Base-by-base conservation (phyloP, 2,888 invertebrate species). In the Philopedon plagiatum region DNA sequence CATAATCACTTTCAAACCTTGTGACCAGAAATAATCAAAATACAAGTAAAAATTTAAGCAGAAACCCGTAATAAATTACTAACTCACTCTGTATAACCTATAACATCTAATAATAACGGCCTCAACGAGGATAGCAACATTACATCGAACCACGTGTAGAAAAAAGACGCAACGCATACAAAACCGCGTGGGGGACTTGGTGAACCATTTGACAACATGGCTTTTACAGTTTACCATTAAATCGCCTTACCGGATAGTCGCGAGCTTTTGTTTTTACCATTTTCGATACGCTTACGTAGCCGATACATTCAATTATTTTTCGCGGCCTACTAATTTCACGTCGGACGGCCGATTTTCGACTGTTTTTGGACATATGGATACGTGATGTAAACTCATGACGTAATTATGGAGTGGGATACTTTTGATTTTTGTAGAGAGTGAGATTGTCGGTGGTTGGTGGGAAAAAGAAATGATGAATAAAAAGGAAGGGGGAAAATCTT, bases 121-220 rank as follows among this genome's bases (percentile, higher is more conserved):
- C 9, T 29, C n/a, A 34, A 23, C 44, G 46, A 61, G 15, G 19
- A 61, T 19, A 18, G 49, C 67, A 44, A 32, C 32, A 39, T 32
- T n/a, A 15, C 15, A 37, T 37, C 9, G 9, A 46, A 23, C 7
- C 15, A 39, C 19, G 34, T 18, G 23, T 19, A 11, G 23, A 11
- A 70, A n/a, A 64, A 46, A 56, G 64, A 57, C 9, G 18, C 39
- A 70, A 37, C 32, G 39, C 39, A 64, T 70, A 70, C 64, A 70
- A 70, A 70, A 64, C 64, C 63, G 72, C 67, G 72, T 72, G 71
- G 72, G 72, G 72, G 67, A 68, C 63, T 37, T 26, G 8, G 57
- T 19, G 63, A 49, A 44, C 60, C 63, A 72, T 72, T 57, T 63
- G 72, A 67, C 72, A 72, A 72, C 72, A 72, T 68, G 72, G 72